Evolutionary conservation across 2,797 vertebrate species (phyloP), one percentile per base, ranked within the genome.

Genomic region (Esox masquinongy): DNA sequence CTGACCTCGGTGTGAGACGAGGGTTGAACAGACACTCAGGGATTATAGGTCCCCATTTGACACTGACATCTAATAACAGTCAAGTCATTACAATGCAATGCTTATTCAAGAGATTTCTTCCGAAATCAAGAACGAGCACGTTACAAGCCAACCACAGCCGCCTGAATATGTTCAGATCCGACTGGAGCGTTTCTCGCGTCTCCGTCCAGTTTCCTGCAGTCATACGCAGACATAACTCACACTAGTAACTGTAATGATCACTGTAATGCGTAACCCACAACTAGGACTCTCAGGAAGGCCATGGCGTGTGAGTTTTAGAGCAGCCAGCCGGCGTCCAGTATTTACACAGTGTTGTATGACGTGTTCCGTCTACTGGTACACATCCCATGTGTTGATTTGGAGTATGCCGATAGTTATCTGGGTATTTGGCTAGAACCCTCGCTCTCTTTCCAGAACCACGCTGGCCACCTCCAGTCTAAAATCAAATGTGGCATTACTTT

Each of bases 181-280:
- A 70, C 53, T 22, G 53, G 53, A 56, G 53, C 5, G 19, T n/a
- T 56, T 7, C 53, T 56, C 51, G n/a, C 19, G 5, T 9, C 47
- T 51, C 24, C 29, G 68, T 22, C 24, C 6, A 17, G 14, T 3
- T 70, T 17, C 14, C 26, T 2, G 19, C 26, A 49, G 47, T 22
- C 12, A 68, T 8, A 36, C 68, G 22, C 53, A 56, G 53, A 56
- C 68, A 49, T 70, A 70, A 47, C 39, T 70, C 39, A 70, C 14
- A 14, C 43, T 70, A 50, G 49, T 70, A 24, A 51, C 43, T 47
- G 19, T 70, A 70, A 70, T 70, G 68, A 51, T 14, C 68, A n/a
- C 15, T 2, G 49, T 26, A 15, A 53, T 50, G 24, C 19, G 22
- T 51, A 8, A 53, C 24, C 19, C 69, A 53, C n/a, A 50, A 29